These are phyloP conservation scores for Rhadina sibilatrix DNA, from an alignment of 2,113 vertebrate genomes.

Conservation along the genomic window DNA sequence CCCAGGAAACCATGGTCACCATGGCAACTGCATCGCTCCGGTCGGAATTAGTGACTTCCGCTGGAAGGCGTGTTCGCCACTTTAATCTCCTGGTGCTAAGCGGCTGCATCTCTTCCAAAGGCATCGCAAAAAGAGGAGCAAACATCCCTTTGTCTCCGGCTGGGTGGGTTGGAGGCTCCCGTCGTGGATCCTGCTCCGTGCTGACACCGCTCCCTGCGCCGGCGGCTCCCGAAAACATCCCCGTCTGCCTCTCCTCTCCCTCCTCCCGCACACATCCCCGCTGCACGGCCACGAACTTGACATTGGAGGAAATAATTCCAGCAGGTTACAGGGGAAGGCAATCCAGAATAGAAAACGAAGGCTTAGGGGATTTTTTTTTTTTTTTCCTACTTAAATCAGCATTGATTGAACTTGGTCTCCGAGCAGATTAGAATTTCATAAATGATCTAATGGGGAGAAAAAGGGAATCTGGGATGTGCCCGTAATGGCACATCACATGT, in stretches of 20 bases:
- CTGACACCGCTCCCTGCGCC: neutral
- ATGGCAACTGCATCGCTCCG: constrained; percentile 93
- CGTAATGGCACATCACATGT: neutral
- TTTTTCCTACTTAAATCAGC: neutral
- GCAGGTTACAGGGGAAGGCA: neutral
- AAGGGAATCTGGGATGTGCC: neutral
- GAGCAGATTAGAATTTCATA: constrained; percentile 12
- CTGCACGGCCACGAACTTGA: neutral
- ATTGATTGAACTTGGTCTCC: neutral
- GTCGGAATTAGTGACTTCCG: constrained; percentile 88
- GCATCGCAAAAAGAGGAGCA: neutral
- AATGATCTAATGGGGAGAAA: neutral
- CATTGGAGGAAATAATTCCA: neutral
- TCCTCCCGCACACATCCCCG: neutral
- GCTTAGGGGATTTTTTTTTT: neutral
- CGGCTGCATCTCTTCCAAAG: constrained; percentile 57
- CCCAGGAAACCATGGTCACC: constrained; percentile 89
- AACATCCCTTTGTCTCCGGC: constrained; percentile 57
- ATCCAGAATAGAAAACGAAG: neutral
- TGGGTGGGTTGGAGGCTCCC: neutral
- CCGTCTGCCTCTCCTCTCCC: neutral
- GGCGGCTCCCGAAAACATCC: neutral
- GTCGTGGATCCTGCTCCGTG: neutral
- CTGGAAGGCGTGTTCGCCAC: constrained; percentile 78
- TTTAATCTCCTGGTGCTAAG: constrained; percentile 73